A percentile compares a stretch with the other conserved stretches of the same genome.
phyloP scores from a whole-genome alignment of 2,888 invertebrate species.

The Gnatocerus cornutus region DNA sequence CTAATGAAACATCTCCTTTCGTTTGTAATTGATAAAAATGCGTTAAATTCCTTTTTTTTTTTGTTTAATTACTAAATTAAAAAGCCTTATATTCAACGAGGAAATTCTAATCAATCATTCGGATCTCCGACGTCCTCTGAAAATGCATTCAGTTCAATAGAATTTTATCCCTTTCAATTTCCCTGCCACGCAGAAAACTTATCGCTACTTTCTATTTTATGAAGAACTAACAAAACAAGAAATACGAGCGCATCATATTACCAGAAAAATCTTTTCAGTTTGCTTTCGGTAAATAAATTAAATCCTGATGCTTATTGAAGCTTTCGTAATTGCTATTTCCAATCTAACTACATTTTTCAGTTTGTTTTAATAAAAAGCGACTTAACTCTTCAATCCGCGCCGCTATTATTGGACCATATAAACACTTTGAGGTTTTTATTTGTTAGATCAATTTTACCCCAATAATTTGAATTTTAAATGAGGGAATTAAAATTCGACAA shows the following conservation, averaged over 20 bases:
- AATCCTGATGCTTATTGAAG: slow-evolving; percentile 14
- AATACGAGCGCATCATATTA: slow-evolving; percentile 17
- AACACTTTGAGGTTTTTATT: slow-evolving; percentile 39
- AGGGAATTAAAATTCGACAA: slow-evolving; percentile 54
- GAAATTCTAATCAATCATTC: slow-evolving; percentile 59
- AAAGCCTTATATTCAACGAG: slow-evolving; percentile 21
- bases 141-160: slow-evolving; percentile 57
- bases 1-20: neutral
- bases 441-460: slow-evolving; percentile 40
- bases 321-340: slow-evolving; percentile 4
- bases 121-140: slow-evolving; percentile 55
- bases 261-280: slow-evolving; percentile 22
- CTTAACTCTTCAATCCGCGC: slow-evolving; percentile 11
- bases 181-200: slow-evolving; percentile 43
- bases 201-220: slow-evolving; percentile 34
- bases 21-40: neutral
- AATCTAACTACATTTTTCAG: neutral
- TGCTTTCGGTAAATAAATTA: slow-evolving; percentile 22
- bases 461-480: slow-evolving; percentile 54
- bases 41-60: slow-evolving; percentile 17
- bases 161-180: slow-evolving; percentile 57
- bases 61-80: slow-evolving; percentile 33
- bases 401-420: slow-evolving; percentile 27
- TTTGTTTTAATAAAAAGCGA: slow-evolving; percentile 15
- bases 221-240: slow-evolving; percentile 37